A percentile compares a stretch with the other conserved stretches of the same genome.
Evolutionary conservation across 2,113 vertebrate species (phyloP).

Genomic region (Callithrix jacchus): DNA sequence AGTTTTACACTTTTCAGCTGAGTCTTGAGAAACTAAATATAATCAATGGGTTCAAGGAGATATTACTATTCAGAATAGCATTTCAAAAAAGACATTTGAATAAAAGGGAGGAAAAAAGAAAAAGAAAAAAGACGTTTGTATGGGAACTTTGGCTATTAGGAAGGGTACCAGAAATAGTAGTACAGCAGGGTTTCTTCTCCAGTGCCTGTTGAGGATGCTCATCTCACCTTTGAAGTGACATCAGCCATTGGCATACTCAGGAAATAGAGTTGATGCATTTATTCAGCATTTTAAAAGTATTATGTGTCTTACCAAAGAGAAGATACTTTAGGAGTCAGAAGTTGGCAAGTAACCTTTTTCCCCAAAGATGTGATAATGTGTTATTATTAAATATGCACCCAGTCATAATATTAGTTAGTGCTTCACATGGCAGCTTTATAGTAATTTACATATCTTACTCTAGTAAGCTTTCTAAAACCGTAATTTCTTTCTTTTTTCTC

Average conservation of each 20-base stretch:
- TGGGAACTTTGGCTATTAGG: background rate
- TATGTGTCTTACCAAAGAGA: background rate
- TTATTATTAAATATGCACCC: conserved; percentile 38
- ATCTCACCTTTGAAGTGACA: background rate
- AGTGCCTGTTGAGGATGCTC: background rate
- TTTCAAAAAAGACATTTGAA: background rate
- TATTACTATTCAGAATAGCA: background rate
- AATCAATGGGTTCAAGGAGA: background rate
- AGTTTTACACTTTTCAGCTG: conserved; percentile 13
- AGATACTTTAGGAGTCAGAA: conserved; percentile 39
- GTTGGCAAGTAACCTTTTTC: conserved; percentile 24
- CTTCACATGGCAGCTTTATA: conserved; percentile 9
- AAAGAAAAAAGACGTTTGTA: background rate
- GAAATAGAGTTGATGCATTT: conserved; percentile 11
- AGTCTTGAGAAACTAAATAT: background rate
- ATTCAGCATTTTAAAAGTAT: conserved; percentile 48
- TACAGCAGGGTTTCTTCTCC: background rate
- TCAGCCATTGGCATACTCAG: background rate
- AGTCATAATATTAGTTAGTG: conserved; percentile 34
- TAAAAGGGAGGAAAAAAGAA: background rate
- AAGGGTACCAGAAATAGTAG: background rate
- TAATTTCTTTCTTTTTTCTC: background rate
- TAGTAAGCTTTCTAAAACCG: conserved; percentile 16
- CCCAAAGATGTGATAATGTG: conserved; percentile 6
- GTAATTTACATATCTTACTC: conserved; percentile 36